Conservation (phyloP, 2,113 vertebrate genomes). For the Scytalopus superciliaris region DNA sequence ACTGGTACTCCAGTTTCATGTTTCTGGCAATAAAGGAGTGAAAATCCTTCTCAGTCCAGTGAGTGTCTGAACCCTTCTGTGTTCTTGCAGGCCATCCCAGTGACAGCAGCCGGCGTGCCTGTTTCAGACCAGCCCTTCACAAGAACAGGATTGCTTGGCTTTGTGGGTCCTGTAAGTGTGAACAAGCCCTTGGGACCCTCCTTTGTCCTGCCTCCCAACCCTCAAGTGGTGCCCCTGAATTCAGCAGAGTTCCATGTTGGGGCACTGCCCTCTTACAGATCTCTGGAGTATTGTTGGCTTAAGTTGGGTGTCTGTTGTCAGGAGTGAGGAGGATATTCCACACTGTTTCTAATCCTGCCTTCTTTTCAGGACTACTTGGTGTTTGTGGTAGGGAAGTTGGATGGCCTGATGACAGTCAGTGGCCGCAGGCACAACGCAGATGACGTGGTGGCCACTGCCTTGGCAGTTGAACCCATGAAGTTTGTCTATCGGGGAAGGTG, state of each 20-base stretch:
- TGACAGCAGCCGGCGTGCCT: constrained; percentile 78
- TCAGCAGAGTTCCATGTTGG: not conserved
- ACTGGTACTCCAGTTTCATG: not conserved
- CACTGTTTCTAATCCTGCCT: not conserved
- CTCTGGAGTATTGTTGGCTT: not conserved
- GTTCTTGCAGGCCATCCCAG: constrained; percentile 80
- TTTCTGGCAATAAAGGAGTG: not conserved
- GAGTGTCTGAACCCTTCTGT: not conserved
- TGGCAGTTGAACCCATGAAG: constrained; percentile 96
- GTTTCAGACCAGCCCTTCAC: constrained; percentile 85
- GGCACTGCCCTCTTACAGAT: not conserved
- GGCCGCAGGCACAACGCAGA: constrained; percentile 90
- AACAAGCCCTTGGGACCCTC: not conserved
- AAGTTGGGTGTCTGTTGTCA: not conserved
- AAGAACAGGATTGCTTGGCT: constrained; percentile 91
- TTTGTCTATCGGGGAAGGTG: constrained; percentile 97
- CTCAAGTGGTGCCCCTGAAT: not conserved
- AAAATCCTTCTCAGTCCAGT: not conserved
- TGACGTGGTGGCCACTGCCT: constrained; percentile 89
- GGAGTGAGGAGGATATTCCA: not conserved
- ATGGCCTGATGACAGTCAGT: constrained; percentile 91
- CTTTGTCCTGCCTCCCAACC: not conserved
- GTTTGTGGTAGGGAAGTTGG: constrained; percentile 92
- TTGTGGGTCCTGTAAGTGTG: constrained; percentile 88
- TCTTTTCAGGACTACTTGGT: constrained; percentile 85